A percentile compares a stretch with the other conserved stretches of the same genome.
phyloP scores from a whole-genome alignment of 1,140 invertebrate genomes.

The Hycleus phaleratus region DNA sequence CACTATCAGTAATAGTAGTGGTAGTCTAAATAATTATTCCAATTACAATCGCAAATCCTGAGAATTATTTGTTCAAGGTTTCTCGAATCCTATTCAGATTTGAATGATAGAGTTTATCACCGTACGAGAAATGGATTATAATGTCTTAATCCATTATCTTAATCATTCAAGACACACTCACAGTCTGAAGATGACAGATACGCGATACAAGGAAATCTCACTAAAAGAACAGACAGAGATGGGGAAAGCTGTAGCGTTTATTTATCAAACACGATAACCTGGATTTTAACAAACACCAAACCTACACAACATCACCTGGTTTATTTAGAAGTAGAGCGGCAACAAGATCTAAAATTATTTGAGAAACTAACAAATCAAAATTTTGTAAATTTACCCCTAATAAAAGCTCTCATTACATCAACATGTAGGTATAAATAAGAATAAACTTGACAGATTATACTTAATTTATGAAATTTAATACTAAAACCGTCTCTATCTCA shows the following conservation, averaged over 20 bases:
- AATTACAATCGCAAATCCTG: neutral
- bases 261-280: conserved; percentile 12
- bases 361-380: no score
- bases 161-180: conserved; percentile 14
- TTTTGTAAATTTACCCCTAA: no score
- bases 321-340: neutral
- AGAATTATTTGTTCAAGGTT: conserved; percentile 11
- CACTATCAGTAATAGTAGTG: no score
- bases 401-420: no score
- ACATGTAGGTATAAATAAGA: no score
- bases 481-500: no score
- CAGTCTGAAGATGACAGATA: conserved; percentile 13
- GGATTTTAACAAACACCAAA: conserved; percentile 12
- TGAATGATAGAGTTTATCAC: conserved; percentile 14
- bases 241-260: conserved; percentile 1
- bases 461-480: no score
- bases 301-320: conserved; percentile 5
- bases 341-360: no score
- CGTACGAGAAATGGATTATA: conserved; percentile 14
- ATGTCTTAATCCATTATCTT: conserved; percentile 16
- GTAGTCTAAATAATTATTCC: no score
- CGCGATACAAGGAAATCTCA: conserved; percentile 2
- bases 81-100: conserved; percentile 9
- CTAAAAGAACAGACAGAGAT: conserved; percentile 1
- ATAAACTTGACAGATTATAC: no score